Conservation (phyloP, 2,113 vertebrate genomes). For the Oryzias melastigma region DNA sequence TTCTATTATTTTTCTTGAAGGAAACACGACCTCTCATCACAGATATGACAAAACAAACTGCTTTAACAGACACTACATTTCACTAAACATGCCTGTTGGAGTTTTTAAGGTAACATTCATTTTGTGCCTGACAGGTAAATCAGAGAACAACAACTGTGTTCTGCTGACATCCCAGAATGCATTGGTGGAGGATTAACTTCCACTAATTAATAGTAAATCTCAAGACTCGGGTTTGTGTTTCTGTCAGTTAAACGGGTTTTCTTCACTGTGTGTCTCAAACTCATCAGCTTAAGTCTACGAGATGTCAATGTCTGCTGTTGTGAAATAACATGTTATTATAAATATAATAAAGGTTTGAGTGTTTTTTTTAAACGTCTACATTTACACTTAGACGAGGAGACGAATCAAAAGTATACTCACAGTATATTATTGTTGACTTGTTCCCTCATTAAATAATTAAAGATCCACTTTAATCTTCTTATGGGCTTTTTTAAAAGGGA, state of each 20-base stretch:
- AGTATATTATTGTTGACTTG: too few relatives aligned
- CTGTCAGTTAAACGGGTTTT: neutral
- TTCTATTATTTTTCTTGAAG: too few relatives aligned
- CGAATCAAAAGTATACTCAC: neutral
- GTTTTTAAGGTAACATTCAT: neutral
- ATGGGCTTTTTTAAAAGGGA: too few relatives aligned
- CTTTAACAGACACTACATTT: too few relatives aligned
- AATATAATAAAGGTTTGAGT: neutral
- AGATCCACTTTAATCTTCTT: too few relatives aligned
- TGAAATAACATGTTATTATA: neutral
- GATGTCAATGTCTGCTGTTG: neutral
- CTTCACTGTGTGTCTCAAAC: neutral
- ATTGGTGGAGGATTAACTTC: slow-evolving; percentile 8
- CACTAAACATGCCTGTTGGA: neutral
- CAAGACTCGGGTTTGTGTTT: slow-evolving; percentile 2
- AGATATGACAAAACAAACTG: too few relatives aligned
- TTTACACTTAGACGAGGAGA: neutral
- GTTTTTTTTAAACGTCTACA: neutral
- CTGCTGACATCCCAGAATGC: slow-evolving; percentile 4
- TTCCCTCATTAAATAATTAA: too few relatives aligned
- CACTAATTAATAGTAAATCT: slow-evolving; percentile 8
- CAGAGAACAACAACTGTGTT: neutral
- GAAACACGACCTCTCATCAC: too few relatives aligned
- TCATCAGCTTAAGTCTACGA: neutral
- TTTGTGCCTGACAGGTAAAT: neutral